Evolutionary conservation across 2,113 vertebrate species (phyloP), one percentile per base, ranked within the genome.

Genomic region (Eulemur rufifrons): DNA sequence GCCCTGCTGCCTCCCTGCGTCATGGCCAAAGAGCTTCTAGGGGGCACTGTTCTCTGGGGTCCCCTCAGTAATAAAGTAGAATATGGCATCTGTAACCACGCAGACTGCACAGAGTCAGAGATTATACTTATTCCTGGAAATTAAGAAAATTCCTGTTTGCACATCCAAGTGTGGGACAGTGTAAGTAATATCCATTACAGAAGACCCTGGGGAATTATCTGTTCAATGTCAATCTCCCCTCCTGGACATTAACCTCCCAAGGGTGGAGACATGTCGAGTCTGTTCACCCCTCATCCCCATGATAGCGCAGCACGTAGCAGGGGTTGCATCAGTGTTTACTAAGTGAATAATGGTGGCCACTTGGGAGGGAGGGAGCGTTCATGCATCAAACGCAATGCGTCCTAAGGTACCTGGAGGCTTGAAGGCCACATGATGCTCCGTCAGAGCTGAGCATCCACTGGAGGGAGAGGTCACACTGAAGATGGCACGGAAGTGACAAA

Each of bases 11-110:
- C 29, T 69, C 32, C 17, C 18, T n/a, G 64, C 27, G 27, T 25
- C 12, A 4, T 12, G 20, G 34, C 2, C 56, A 37, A 29, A 18
- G 17, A 18, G 29, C 8, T 0, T 6, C 54, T 2, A 1, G 6
- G 18, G 7, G 7, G 7, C 54, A 34, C 39, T 59, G 11, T 73
- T 45, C 39, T 59, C n/a, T 52, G n/a, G 61, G 10, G 42, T 7
- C 18, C n/a, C 32, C 21, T 47, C 45, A 56, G 5, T 3, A 20
- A 59, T 5, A 68, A 50, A 77, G 52, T 37, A 17, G 39, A 47
- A n/a, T 17, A 56, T 1, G 1, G 8, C 73, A n/a, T 86, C 34
- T 78, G 29, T 10, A 15, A 11, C 39, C 39, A 47, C 14, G 23
- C 23, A 59, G 15, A 68, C 23, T 68, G 32, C 74, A 45, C 23